A percentile compares a stretch with the other conserved stretches of the same genome.
Conservation (phyloP, 1,140 invertebrate species). For the Drosophila erecta region DNA sequence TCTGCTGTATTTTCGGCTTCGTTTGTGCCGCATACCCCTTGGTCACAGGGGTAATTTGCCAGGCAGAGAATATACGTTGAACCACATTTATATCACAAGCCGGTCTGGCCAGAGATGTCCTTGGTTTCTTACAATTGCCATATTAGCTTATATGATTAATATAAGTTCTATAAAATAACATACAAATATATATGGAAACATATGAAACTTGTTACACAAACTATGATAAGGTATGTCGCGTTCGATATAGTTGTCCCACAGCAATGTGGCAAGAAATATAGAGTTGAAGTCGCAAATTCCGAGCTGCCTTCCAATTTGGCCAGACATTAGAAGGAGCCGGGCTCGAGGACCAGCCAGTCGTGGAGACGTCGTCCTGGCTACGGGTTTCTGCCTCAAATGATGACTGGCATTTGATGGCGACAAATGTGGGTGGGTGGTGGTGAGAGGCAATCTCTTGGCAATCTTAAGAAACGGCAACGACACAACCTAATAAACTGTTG, state of each 20-base stretch:
- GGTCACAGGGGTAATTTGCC: not conserved
- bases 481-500: conserved; percentile 81
- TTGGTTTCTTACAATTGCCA: too few relatives aligned
- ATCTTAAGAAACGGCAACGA: conserved; percentile 78
- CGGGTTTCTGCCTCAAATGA: conserved; percentile 53
- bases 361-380: conserved; percentile 62
- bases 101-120: too few relatives aligned
- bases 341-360: conserved; percentile 7
- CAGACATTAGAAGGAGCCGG: conserved; percentile 11
- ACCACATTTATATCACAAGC: not conserved
- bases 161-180: too few relatives aligned
- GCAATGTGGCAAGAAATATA: not conserved
- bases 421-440: conserved; percentile 3
- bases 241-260: not conserved
- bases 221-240: not conserved
- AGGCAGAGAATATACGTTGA: not conserved
- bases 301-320: conserved; percentile 31
- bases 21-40: not conserved
- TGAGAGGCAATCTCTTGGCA: conserved; percentile 36
- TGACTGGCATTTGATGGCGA: conserved; percentile 51
- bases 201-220: too few relatives aligned
- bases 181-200: too few relatives aligned
- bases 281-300: conserved; percentile 5
- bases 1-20: conserved; percentile 20
- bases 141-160: too few relatives aligned